Base-by-base conservation (phyloP, 2,113 vertebrate species). In the Thamnaconus septentrionalis region DNA sequence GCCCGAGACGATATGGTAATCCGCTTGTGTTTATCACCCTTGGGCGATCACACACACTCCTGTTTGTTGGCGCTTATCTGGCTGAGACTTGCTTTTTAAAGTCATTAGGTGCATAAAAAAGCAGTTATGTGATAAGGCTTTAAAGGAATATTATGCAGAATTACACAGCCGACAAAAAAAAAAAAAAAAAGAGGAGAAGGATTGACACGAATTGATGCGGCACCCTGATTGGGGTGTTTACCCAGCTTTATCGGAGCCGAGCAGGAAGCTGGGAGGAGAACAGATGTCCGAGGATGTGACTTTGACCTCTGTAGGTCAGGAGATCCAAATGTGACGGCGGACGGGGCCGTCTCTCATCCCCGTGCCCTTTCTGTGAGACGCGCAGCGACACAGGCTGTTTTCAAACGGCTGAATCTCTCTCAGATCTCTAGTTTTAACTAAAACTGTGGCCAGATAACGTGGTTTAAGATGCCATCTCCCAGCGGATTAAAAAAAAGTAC, bases 1-100 rank as follows among this genome's bases (percentile, higher is more conserved):
- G 61, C 63, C 76, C 57, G 68, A 64, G 79, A 82, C 53, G 66
- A 73, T 85, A 86, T 85, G 87, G 56, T 90, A 87, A 90, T 87
- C 83, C 53, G 67, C 78, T 79, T 66, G 74, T 86, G 85, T 87
- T 88, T 86, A 86, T 87, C 85, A 62, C 65, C 85, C 78, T 0
- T 59, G 79, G 59, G 81, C 82, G 74, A 86, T 86, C 84, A 51
- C 78, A 12, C 67, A 39, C 79, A 68, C 86, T 84, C 81, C 78
- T 80, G 79, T 85, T 83, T 72, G 18, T 80, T 78, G 76, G 69
- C 3, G 75, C 82, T 86, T 87, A 89, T 89, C 86, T 54, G 64
- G 43, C 53, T 67, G 70, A 82, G 83, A 81, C 80, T 85, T 62
- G 66, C 84, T 79, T 87, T 31, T 87, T 80, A 70, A 82, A 87